Evolutionary conservation across 2,113 vertebrate genomes (phyloP), one percentile per base, ranked within the genome.

Genomic region (Microcebus jonahi): DNA sequence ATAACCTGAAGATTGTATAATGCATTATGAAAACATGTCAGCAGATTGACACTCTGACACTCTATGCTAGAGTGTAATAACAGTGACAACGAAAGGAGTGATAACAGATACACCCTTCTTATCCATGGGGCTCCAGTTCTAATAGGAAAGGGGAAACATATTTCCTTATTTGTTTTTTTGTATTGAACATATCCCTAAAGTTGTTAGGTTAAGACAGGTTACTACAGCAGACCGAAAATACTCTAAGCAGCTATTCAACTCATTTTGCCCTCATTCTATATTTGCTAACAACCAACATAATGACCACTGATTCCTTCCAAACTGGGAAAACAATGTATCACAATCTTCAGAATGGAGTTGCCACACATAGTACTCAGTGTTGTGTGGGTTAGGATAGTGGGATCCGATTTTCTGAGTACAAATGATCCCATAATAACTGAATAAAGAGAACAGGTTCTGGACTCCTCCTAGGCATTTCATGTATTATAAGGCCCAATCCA

Each of bases 1-100:
- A 76, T 76, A 91, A 95, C 36, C 23, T 86, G 45, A 80, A 67
- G 20, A 5, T 59, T 96, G 23, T 65, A 53, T 80, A 83, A 80
- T 12, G 59, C 34, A 14, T 86, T 89, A 45, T 93, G 73, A 95
- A 97, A 90, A n/a, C 57, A 76, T 59, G 25, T 85, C 23, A 79
- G 29, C 61, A 67, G 80, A 53, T 70, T 77, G 61, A 61, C 25
- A 11, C 25, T 63, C 25, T 63, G 61, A 29, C 61, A 63, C 61
- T 5, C 27, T 63, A 63, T 63, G 61, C 29, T 25, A 63, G 61
- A 53, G 21, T 68, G 14, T 84, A 92, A 91, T 81, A 31, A 70
- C 42, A 83, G 2, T 29, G 42, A 31, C 20, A 77, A 25, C 53
- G n/a, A 61, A 68, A 93, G 70, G 9, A 29, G 0, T 42, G 15